Conservation (phyloP, 2,113 vertebrate species). For the Pangasianodon gigas region DNA sequence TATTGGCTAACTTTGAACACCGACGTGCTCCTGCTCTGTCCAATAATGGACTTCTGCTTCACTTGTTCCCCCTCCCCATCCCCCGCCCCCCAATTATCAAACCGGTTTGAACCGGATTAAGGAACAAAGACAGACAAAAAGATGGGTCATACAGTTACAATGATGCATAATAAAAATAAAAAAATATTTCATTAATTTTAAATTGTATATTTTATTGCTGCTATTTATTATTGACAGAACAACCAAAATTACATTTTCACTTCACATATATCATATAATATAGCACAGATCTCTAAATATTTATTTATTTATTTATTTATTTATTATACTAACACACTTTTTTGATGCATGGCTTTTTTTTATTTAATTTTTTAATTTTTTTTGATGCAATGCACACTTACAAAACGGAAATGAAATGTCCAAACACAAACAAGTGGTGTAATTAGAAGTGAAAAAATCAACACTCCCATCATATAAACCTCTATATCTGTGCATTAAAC, state of each 20-base stretch:
- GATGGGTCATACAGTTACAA: neutral
- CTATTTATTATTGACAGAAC: neutral
- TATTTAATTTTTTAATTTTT: neutral
- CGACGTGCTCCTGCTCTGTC: neutral
- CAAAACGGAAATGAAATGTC: neutral
- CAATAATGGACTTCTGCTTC: neutral
- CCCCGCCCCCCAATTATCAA: neutral
- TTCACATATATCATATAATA: neutral
- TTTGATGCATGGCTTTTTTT: neutral
- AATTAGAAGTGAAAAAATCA: neutral
- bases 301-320: neutral
- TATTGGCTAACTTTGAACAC: slow-evolving; percentile 19
- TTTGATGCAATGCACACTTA: neutral
- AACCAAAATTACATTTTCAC: neutral
- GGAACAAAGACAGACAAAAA: slow-evolving; percentile 32
- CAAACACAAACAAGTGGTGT: neutral
- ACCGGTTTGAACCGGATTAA: slow-evolving; percentile 46
- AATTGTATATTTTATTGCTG: neutral
- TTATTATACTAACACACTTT: neutral
- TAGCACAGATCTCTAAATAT: neutral
- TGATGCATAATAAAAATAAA: neutral
- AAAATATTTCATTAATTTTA: neutral
- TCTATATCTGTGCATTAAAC: neutral
- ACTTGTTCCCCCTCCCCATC: neutral
- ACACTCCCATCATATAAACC: neutral